Base-by-base conservation (phyloP, 2,888 invertebrate species). In the Ditula angustiorana region DNA sequence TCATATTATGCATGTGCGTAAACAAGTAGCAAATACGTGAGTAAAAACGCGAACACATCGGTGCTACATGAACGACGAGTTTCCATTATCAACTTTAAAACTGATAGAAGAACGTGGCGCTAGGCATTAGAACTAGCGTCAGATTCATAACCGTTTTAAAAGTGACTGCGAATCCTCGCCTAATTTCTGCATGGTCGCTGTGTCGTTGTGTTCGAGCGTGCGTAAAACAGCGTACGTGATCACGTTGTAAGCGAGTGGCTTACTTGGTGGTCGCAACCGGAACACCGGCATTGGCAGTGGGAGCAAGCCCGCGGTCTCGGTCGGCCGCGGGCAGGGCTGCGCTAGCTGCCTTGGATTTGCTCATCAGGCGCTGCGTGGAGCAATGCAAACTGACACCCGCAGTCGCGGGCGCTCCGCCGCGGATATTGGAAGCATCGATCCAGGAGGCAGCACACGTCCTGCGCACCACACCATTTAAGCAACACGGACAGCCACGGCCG, bases 351-450 rank as follows among this genome's bases (percentile, higher is more conserved):
- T 82, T 87, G 87, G 75, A 76, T 81, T 75, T 83, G 83, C 65
- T 93, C 94, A 89, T 95, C 95, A 84, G 95, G 96, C 78, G 95
- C 97, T 85, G 97, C 96, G 93, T 97, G 97, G 84, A 97, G 95
- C 84, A 97, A 94, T 81, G 97, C 97, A 93, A 97, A 97, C 92
- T 97, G 97, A 94, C 97, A 97, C 92, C 97, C 97, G 88, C 97
- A 97, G 90, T 97, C 97, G 86, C 97, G 95, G 75, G 95, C 94
- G 87, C 95, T 94, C 86, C 96, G 95, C 80, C 96, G 94, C 75
- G 96, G 96, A 90, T 96, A 96, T 93, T 96, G 96, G 95, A 97
- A 97, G 95, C 97, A 97, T 93, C 96, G 96, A 93, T 97, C 96
- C 95, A 97, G 96, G 76, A 96, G 94, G 89, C 97, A 97, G 95